Base-by-base conservation (phyloP, 2,797 vertebrate species). In the Myioborus melanocephalus region DNA sequence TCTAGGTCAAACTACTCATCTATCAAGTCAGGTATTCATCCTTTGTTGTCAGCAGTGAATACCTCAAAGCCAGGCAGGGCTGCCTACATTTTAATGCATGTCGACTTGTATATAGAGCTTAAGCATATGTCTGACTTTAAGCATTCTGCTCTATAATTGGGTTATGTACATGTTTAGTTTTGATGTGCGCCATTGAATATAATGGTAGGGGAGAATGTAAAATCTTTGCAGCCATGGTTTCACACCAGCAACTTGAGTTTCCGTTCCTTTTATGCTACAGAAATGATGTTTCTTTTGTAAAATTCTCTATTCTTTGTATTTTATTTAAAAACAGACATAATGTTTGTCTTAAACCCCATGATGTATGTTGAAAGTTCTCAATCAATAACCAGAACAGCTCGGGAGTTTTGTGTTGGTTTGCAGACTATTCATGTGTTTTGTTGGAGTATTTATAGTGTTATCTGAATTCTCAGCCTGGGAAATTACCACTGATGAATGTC, bases 1-100 rank as follows among this genome's bases (percentile, higher is more conserved):
- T 91, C 82, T 76, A 53, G 89, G 95, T 96, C 55, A 64, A 93
- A 56, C 80, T 91, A 41, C 50, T 94, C 89, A 93, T 94, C 85
- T 81, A 53, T 97, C 95, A 96, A 94, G 85, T 96, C 91, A 95
- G 95, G 59, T 97, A 90, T 95, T 96, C 95, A 92, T 95, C 91
- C 83, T 95, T 93, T 96, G 91, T 91, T 96, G 92, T 94, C 95
- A 95, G 87, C 72, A 88, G 79, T 90, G 96, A 95, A 93, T 95
- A 79, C 69, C 83, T 95, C 85, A 82, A 63, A 94, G 93, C 72
- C 5, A 86, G 79, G 56, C 92, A 94, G 82, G 57, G 49, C 82
- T 94, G 59, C 52, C 65, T 83, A 83, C 70, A 47, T 92, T 93
- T 93, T 73, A 93, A 80, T 87, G 93, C 50, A 5, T 70, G 32